phyloP scores from a whole-genome alignment of 2,888 invertebrate species.

The Euclidia mi region DNA sequence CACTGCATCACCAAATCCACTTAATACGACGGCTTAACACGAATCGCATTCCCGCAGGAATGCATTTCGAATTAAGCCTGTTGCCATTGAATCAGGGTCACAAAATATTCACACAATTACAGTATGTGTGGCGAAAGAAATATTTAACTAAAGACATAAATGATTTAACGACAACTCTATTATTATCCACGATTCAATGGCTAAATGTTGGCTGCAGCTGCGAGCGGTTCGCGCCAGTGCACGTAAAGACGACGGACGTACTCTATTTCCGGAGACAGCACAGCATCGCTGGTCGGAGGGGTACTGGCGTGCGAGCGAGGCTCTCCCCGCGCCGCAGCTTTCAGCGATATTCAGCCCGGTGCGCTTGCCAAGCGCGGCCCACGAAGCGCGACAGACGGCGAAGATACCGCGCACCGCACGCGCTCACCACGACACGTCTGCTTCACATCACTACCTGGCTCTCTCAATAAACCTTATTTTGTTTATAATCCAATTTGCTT shows the following conservation, averaged over 20 bases:
- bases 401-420: constrained; percentile 45
- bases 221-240: constrained; percentile 74
- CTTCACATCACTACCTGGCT: constrained; percentile 47
- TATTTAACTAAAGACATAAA: constrained; percentile 43
- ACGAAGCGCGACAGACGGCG: constrained; percentile 53
- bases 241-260: constrained; percentile 77
- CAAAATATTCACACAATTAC: constrained; percentile 17
- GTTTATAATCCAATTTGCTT: constrained; percentile 43
- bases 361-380: constrained; percentile 78
- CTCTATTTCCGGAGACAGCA: constrained; percentile 91
- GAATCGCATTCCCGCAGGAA: constrained; percentile 75
- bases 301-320: constrained; percentile 82
- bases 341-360: constrained; percentile 78
- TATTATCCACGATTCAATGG: constrained; percentile 82
- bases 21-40: constrained; percentile 60
- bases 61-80: constrained; percentile 75
- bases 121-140: constrained; percentile 28
- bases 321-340: constrained; percentile 76
- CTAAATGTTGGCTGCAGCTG: constrained; percentile 68
- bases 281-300: constrained; percentile 90
- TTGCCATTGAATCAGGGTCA: constrained; percentile 73
- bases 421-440: constrained; percentile 27
- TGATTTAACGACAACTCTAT: constrained; percentile 65
- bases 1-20: constrained; percentile 73
- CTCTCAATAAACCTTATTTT: constrained; percentile 48